Conservation (phyloP, 2,797 vertebrate genomes). For the Enteromius argenteus region DNA sequence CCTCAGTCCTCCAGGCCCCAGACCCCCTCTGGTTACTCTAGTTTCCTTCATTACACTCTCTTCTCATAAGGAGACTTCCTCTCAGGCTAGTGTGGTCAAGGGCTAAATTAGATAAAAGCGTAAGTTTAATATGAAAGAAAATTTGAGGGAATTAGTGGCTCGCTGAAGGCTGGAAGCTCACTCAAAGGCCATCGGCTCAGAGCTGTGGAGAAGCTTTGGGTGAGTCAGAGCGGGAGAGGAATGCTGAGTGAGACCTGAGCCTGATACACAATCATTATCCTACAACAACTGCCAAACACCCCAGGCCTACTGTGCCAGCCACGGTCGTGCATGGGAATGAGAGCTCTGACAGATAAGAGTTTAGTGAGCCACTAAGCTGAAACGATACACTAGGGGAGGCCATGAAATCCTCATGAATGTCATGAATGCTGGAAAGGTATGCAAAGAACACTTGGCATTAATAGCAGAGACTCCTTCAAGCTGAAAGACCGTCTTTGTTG, state of each 20-base stretch:
- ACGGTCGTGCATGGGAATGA: slow-evolving; percentile 12
- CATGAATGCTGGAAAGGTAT: slow-evolving; percentile 9
- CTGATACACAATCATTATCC: slow-evolving; percentile 45
- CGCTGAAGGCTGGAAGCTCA: slow-evolving; percentile 30
- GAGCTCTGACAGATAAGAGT: slow-evolving; percentile 22
- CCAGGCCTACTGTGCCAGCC: slow-evolving; percentile 6
- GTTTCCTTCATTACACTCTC: slow-evolving; percentile 45
- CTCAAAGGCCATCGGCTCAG: slow-evolving; percentile 25
- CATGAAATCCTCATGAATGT: not conserved
- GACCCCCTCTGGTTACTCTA: slow-evolving; percentile 20
- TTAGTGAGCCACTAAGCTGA: slow-evolving; percentile 14
- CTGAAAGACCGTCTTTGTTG: not conserved
- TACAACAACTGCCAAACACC: slow-evolving; percentile 24
- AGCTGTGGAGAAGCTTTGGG: slow-evolving; percentile 18
- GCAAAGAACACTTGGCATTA: not conserved
- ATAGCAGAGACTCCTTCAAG: not conserved
- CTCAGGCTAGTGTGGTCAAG: slow-evolving; percentile 39
- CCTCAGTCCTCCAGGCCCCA: not conserved
- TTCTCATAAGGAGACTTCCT: slow-evolving; percentile 38
- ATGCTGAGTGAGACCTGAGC: slow-evolving; percentile 41
- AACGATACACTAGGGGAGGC: not conserved
- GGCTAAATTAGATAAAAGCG: slow-evolving; percentile 38
- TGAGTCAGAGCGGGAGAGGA: slow-evolving; percentile 46
- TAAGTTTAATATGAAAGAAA: slow-evolving; percentile 26
- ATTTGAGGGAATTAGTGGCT: slow-evolving; percentile 47